Evolutionary conservation across 2,888 invertebrate genomes (phyloP).

Genomic region (Deilephila porcellus): DNA sequence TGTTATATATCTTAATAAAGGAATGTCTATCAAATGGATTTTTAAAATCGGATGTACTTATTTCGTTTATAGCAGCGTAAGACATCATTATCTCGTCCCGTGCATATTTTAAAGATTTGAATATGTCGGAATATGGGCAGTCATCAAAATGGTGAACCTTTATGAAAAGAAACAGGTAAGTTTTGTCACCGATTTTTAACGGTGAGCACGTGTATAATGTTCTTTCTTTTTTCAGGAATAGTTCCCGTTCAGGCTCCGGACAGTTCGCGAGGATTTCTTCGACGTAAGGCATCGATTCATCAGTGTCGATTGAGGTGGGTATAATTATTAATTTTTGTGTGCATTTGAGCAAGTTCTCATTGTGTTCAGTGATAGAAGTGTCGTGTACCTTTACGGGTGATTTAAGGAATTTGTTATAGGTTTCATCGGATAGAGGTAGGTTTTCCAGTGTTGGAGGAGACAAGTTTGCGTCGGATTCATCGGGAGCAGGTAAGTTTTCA

Average conservation of each 20-base stretch:
- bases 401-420: no score
- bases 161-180: neutral
- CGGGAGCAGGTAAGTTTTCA: no score
- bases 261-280: neutral
- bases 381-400: no score
- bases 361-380: conserved; percentile 1
- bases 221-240: neutral
- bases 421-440: no score
- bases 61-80: neutral
- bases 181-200: neutral
- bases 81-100: neutral
- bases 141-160: conserved; percentile 19
- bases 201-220: neutral
- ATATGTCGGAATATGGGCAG: neutral
- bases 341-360: neutral
- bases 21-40: conserved; percentile 13
- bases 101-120: neutral
- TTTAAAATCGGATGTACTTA: conserved; percentile 14
- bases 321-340: neutral
- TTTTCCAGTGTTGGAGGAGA: no score
- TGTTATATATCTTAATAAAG: conserved; percentile 5
- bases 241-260: neutral
- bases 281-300: conserved; percentile 17
- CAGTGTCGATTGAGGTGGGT: neutral
- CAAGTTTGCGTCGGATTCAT: no score